Percentiles rank a stretch among this genome's conserved stretches.
These are phyloP conservation scores for Zalophus californianus DNA, from an alignment of 2,797 vertebrate species.

Conservation along the genomic window DNA sequence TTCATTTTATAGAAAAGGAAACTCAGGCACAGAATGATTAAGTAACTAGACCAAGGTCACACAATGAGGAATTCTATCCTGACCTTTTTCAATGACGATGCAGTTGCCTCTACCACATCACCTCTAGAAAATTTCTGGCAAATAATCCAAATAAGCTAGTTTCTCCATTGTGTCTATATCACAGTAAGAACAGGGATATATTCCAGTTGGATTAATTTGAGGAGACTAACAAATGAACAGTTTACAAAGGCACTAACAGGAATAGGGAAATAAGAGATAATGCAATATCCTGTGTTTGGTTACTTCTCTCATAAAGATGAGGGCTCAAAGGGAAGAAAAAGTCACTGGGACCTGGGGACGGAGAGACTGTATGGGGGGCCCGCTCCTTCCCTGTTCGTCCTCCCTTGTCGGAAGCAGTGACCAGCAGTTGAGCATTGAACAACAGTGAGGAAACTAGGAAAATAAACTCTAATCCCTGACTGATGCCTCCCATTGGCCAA, in stretches of 20 bases:
- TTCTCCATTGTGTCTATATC: neutral
- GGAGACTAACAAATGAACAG: neutral
- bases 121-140: neutral
- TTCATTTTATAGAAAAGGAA: slow-evolving; percentile 7
- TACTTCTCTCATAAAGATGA: neutral
- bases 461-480: neutral
- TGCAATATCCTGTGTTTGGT: neutral
- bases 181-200: neutral
- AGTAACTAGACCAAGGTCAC: neutral
- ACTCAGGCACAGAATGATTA: slow-evolving; percentile 5
- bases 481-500: neutral
- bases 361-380: neutral
- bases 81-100: neutral
- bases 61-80: neutral
- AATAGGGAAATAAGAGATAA: neutral
- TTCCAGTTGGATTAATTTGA: neutral
- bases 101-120: neutral
- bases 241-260: neutral
- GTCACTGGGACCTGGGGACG: neutral
- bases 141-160: neutral
- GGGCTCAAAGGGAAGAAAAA: neutral
- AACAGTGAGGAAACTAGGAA: neutral
- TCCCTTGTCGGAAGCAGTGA: neutral
- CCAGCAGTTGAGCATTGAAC: neutral
- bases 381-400: neutral